A percentile compares a stretch with the other conserved stretches of the same genome.
Evolutionary conservation across 1,140 invertebrate species (phyloP).

Genomic region (Melipona quadrifasciata): DNA sequence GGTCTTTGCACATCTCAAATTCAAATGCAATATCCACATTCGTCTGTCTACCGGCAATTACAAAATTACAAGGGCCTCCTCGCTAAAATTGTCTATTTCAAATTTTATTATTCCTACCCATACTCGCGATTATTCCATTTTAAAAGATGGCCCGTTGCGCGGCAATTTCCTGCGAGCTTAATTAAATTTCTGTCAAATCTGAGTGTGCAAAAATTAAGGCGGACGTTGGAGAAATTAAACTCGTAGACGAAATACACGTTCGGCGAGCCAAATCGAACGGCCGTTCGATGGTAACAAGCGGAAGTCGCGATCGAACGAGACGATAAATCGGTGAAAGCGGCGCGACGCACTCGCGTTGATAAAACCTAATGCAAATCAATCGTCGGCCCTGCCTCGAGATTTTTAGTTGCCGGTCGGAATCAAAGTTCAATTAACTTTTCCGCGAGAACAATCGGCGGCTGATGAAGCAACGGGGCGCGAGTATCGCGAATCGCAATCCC

Average conservation of each 20-base stretch:
- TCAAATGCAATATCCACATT: neutral
- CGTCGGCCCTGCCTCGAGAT: constrained; percentile 50
- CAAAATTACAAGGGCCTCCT: neutral
- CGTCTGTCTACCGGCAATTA: neutral
- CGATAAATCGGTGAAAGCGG: constrained; percentile 10
- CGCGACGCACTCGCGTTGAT: constrained; percentile 51
- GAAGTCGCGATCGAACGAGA: constrained; percentile 20
- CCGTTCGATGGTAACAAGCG: neutral
- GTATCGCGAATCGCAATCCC: constrained; percentile 67
- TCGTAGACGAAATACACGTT: neutral
- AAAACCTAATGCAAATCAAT: constrained; percentile 71
- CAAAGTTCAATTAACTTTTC: constrained; percentile 76
- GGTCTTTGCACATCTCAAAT: neutral
- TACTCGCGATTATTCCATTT: neutral
- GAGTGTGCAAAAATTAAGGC: neutral
- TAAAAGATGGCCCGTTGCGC: neutral
- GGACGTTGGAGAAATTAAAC: neutral
- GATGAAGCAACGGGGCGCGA: constrained; percentile 66
- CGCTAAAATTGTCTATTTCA: neutral
- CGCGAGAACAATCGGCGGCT: constrained; percentile 70
- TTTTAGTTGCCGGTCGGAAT: constrained; percentile 70
- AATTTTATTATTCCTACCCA: neutral
- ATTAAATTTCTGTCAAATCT: neutral
- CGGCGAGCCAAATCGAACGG: neutral
- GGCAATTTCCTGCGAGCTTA: neutral